Percentiles rank a stretch among this genome's conserved stretches.
phyloP scores from a whole-genome alignment of 1,140 invertebrate species.

The Drosophila teissieri region DNA sequence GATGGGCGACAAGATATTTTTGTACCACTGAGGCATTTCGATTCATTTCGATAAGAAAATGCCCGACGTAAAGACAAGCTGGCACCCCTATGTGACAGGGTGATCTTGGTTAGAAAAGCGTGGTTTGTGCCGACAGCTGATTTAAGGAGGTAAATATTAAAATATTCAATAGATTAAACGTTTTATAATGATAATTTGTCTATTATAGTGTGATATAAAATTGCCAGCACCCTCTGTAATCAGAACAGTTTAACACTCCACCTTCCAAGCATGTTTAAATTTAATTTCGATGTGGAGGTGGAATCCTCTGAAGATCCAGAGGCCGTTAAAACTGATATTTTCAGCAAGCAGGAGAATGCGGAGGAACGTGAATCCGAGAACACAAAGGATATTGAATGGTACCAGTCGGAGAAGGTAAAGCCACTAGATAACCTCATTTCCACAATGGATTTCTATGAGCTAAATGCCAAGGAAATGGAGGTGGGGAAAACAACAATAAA shows the following conservation, averaged over 20 bases:
- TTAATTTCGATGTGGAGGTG: slow-evolving; percentile 85
- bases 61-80: background rate
- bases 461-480: slow-evolving; percentile 60
- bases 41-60: background rate
- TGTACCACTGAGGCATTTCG: background rate
- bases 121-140: slow-evolving; percentile 18
- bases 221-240: background rate
- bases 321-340: slow-evolving; percentile 39
- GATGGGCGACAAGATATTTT: slow-evolving; percentile 18
- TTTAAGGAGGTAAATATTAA: slow-evolving; percentile 3
- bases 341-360: slow-evolving; percentile 6
- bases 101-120: slow-evolving; percentile 6
- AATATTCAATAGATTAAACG: background rate
- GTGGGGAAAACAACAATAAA: slow-evolving; percentile 38
- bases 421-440: slow-evolving; percentile 40
- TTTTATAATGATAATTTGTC: too few relatives aligned
- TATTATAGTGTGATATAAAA: too few relatives aligned
- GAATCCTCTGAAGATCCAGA: slow-evolving; percentile 52
- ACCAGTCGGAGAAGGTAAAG: slow-evolving; percentile 55
- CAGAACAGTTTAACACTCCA: background rate
- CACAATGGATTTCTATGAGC: slow-evolving; percentile 82
- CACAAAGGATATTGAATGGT: slow-evolving; percentile 63
- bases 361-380: background rate
- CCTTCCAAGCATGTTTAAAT: slow-evolving; percentile 82
- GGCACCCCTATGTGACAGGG: background rate